Evolutionary conservation across 2,797 vertebrate genomes (phyloP).

Genomic region (Balearica regulorum): DNA sequence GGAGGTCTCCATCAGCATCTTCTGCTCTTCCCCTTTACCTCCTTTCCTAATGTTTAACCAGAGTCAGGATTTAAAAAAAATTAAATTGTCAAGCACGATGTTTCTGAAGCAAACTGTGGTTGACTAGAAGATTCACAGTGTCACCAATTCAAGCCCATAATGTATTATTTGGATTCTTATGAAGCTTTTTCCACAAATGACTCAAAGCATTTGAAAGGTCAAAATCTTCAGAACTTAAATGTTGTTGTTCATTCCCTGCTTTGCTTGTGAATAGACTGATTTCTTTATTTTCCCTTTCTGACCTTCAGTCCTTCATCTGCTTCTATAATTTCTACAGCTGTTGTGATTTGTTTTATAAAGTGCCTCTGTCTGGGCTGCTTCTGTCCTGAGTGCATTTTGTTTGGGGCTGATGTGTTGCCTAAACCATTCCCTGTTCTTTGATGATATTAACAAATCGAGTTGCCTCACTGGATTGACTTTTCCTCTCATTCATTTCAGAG

Average conservation of each 20-base stretch:
- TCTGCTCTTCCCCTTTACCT: background rate
- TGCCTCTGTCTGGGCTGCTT: background rate
- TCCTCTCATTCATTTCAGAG: slow-evolving; percentile 52
- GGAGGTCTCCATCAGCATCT: background rate
- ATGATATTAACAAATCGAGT: slow-evolving; percentile 45
- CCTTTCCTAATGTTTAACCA: background rate
- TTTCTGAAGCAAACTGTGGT: background rate
- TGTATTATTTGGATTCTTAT: background rate
- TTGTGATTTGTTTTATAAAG: slow-evolving; percentile 36
- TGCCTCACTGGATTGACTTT: slow-evolving; percentile 45
- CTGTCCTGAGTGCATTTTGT: slow-evolving; percentile 7
- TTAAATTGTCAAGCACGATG: fast-evolving
- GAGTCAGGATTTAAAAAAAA: background rate
- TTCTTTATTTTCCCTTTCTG: background rate
- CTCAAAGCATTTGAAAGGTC: background rate
- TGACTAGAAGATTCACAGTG: background rate
- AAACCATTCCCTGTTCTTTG: slow-evolving; percentile 35
- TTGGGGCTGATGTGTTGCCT: slow-evolving; percentile 12
- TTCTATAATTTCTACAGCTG: background rate
- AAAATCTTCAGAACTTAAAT: background rate
- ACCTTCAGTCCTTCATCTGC: background rate
- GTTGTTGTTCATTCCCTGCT: background rate
- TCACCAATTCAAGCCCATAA: background rate
- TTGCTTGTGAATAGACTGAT: background rate
- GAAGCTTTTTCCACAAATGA: background rate